Evolutionary conservation across 2,797 vertebrate genomes (phyloP).

Genomic region (Antrozous pallidus): DNA sequence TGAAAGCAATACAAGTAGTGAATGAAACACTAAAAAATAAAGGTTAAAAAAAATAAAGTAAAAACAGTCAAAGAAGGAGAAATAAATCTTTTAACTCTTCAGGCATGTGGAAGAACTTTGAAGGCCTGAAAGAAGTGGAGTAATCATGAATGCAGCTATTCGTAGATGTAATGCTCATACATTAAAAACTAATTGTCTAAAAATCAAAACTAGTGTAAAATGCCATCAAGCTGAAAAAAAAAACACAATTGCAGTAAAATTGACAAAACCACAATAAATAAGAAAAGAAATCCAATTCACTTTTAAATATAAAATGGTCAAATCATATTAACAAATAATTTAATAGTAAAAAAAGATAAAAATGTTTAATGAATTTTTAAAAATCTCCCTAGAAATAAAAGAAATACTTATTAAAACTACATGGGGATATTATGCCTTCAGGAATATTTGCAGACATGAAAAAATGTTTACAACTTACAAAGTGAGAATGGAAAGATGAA

Average conservation of each 20-base stretch:
- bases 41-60: not conserved
- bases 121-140: not conserved
- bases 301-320: not conserved
- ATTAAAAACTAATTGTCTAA: not conserved
- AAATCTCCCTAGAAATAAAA: not conserved
- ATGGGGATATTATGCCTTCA: not conserved
- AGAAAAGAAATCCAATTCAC: not conserved
- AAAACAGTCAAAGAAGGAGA: not conserved
- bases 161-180: not conserved
- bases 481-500: not conserved
- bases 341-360: not conserved
- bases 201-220: constrained; percentile 13
- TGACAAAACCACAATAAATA: not conserved
- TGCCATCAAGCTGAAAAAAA: not conserved
- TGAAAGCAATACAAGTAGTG: not conserved
- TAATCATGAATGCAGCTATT: not conserved
- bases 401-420: not conserved
- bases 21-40: not conserved
- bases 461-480: not conserved
- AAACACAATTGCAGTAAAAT: not conserved
- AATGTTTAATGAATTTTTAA: not conserved
- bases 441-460: not conserved
- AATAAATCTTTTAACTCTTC: not conserved
- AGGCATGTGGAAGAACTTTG: not conserved
- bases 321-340: not conserved